Base-by-base conservation (phyloP, 2,888 invertebrate species). In the Eulithis prunata region DNA sequence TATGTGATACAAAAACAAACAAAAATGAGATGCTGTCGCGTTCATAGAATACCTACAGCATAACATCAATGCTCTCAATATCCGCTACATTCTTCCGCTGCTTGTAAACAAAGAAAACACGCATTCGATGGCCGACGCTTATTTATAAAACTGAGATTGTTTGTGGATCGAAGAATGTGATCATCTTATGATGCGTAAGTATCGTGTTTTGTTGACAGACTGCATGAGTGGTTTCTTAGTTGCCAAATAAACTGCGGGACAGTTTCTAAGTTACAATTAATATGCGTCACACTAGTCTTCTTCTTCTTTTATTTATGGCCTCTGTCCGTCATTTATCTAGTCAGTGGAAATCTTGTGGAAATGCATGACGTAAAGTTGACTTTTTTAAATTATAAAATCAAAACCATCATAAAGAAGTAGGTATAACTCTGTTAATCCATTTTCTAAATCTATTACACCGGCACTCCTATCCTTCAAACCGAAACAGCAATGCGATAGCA, bases 81-180 rank as follows among this genome's bases (percentile, higher is more conserved):
- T 65, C 53, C 49, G 57, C 52, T 57, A 28, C 12, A 60, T 61
- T 66, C 59, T 57, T 66, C 51, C 57, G 47, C 63, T 68, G 66
- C 52, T 70, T 69, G 70, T 64, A 73, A 73, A 73, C 71, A 68
- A 68, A 64, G 45, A 59, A 69, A 54, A 65, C 65, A 69, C 53
- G 68, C 68, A 65, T 62, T 62, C 59, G 28, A 62, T 74, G 73
- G 71, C 58, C 73, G 64, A 73, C 79, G 77, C 78, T 78, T 79
- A 79, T 82, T 82, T 80, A 73, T 68, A 78, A 41, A 82, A 80
- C 79, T 75, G 78, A 78, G 76, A 78, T 80, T 81, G 82, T 80
- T 71, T 79, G 70, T 70, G 53, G 62, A 71, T 72, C 72, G 71
- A 62, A 74, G 78, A 80, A 80, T 79, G 76, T 72, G 45, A 59